A percentile compares a stretch with the other conserved stretches of the same genome.
These are phyloP conservation scores for Lordiphosa fenestrarum DNA, from an alignment of 2,888 invertebrate species.

Conservation along the genomic window DNA sequence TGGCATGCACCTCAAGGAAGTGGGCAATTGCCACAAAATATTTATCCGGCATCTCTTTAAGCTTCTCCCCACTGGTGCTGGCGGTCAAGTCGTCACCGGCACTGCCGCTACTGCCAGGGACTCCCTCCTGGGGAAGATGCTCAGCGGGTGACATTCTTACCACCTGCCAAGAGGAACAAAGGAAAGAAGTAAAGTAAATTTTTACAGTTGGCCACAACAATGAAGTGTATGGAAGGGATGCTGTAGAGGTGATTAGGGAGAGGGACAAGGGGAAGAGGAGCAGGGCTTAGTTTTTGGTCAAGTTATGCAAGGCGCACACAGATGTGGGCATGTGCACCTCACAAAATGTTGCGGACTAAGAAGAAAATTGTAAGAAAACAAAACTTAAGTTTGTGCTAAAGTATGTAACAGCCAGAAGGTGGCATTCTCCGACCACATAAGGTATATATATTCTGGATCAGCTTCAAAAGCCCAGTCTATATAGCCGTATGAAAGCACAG, in stretches of 20 bases:
- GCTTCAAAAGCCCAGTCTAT: too few relatives aligned
- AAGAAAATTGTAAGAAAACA: too few relatives aligned
- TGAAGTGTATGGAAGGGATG: not conserved
- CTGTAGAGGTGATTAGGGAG: not conserved
- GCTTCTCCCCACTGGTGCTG: conserved; percentile 59
- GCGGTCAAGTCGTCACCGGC: conserved; percentile 40
- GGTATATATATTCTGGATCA: too few relatives aligned
- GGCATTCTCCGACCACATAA: too few relatives aligned
- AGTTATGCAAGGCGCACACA: conserved; percentile 33
- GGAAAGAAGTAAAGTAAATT: conserved; percentile 3
- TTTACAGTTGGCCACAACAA: conserved; percentile 9
- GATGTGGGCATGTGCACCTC: not conserved
- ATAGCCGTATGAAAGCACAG: too few relatives aligned
- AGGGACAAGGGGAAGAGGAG: too few relatives aligned
- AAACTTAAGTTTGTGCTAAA: too few relatives aligned
- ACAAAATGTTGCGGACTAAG: not conserved
- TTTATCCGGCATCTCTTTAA: conserved; percentile 77
- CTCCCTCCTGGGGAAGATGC: conserved; percentile 34
- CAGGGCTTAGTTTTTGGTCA: conserved; percentile 21
- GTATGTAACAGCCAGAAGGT: too few relatives aligned
- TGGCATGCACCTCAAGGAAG: conserved; percentile 73
- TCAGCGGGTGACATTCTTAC: conserved; percentile 57
- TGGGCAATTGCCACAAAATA: conserved; percentile 77
- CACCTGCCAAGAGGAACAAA: conserved; percentile 42
- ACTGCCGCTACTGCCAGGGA: not conserved